These are phyloP conservation scores for Ataeniobius toweri DNA, from an alignment of 2,797 vertebrate species.

Conservation along the genomic window DNA sequence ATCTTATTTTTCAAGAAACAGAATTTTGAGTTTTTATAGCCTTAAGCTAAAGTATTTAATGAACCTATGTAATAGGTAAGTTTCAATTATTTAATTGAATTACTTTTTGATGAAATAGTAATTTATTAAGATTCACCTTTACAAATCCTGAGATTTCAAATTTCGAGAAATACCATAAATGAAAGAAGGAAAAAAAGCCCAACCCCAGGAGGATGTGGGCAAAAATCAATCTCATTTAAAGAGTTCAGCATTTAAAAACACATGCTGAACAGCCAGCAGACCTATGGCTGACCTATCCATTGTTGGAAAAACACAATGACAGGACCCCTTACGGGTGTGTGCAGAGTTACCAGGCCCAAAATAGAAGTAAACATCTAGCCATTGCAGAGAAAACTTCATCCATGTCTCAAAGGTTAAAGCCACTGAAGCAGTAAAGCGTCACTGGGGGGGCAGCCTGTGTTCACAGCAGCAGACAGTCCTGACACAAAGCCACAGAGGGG, in stretches of 20 bases:
- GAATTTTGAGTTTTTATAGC: background rate
- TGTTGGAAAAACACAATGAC: background rate
- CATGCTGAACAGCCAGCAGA: background rate
- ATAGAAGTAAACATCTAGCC: conserved; percentile 24
- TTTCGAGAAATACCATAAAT: conserved; percentile 18
- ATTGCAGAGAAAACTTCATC: conserved; percentile 9
- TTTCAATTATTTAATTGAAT: background rate
- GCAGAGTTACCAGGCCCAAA: background rate
- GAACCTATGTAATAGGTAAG: background rate
- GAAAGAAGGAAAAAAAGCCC: conserved; percentile 25
- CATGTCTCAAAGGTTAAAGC: conserved; percentile 50
- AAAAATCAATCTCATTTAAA: conserved; percentile 11
- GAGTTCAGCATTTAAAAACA: background rate
- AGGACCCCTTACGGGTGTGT: background rate
- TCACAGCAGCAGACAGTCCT: conserved; percentile 66
- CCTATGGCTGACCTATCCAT: background rate
- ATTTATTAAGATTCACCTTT: background rate
- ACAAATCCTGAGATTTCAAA: background rate
- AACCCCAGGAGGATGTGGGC: background rate
- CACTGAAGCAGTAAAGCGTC: conserved; percentile 63
- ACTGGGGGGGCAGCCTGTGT: conserved; percentile 66
- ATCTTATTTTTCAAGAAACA: background rate
- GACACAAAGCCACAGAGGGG: conserved; percentile 66
- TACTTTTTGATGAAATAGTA: background rate
- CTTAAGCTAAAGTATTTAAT: background rate